Evolutionary conservation across 2,797 vertebrate species (phyloP).

Genomic region (Saxicola maurus): DNA sequence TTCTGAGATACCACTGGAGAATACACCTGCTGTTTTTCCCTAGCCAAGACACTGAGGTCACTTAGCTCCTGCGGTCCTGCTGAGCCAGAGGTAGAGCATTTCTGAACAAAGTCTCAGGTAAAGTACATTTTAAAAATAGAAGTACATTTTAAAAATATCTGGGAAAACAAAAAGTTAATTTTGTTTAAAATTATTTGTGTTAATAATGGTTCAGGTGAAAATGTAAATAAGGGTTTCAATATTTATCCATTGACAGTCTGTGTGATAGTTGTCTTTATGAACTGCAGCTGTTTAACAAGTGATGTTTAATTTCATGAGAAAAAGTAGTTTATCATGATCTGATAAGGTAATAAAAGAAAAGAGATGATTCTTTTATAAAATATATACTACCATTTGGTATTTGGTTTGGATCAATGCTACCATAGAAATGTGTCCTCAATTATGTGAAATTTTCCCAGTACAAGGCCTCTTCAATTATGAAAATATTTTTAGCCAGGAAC

Average conservation of each 20-base stretch:
- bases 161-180: neutral
- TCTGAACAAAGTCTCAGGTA: neutral
- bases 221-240: neutral
- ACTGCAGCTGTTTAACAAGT: neutral
- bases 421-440: neutral
- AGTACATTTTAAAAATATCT: neutral
- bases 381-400: neutral
- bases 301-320: neutral
- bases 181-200: neutral
- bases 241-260: neutral
- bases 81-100: neutral
- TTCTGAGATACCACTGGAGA: neutral
- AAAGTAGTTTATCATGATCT: neutral
- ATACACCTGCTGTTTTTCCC: accelerated
- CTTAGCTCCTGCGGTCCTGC: neutral
- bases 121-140: neutral
- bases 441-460: neutral
- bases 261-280: neutral
- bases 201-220: neutral
- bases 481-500: neutral
- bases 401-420: neutral
- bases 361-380: neutral
- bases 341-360: neutral
- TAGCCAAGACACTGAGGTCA: neutral
- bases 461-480: neutral